Base-by-base conservation (phyloP, 2,113 vertebrate genomes). In the Acrocephalus kingi region DNA sequence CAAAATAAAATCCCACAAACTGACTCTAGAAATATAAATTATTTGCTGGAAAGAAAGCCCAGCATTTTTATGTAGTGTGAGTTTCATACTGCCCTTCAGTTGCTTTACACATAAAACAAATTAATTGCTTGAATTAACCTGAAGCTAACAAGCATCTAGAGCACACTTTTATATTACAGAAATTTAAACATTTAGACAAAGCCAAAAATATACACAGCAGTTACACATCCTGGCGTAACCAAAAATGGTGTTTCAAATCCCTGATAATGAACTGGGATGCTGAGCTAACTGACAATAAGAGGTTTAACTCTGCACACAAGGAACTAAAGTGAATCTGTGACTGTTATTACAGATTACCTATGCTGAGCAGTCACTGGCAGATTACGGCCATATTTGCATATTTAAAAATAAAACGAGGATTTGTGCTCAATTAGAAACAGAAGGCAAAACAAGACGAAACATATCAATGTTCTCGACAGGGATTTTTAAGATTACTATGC, bases 201-300 rank as follows among this genome's bases (percentile, higher is more conserved):
- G 59, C 43, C 64, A 67, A 59, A 86, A 72, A 71, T 56, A 71
- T 2, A 56, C 5, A 48, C 4, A 0, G 54, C 68, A 61, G 25
- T 84, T 84, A 63, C 30, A 77, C 24, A 55, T 54, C 64, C 79
- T 43, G 35, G 24, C 25, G 76, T 67, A 78, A 90, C 90, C 88
- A 90, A 93, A 95, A 96, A 84, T 39, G 88, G 93, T 64, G 48
- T 64, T 90, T 81, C 88, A 95, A 95, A 96, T 94, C 96, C 94
- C 92, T 18, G 80, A 64, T 90, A 90, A 90, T 37, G 85, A 94
- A 94, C 56, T 20, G 68, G 93, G 88, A 75, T 84, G 92, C 92
- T 59, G 88, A 92, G 73, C 92, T 90, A 94, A 94, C 79, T 71
- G 93, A 94, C 93, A 94, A 86, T 96, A 97, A 97, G 96, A 96